These are phyloP conservation scores for Heliconius melpomene DNA, from an alignment of 1,140 invertebrate genomes.

Conservation along the genomic window DNA sequence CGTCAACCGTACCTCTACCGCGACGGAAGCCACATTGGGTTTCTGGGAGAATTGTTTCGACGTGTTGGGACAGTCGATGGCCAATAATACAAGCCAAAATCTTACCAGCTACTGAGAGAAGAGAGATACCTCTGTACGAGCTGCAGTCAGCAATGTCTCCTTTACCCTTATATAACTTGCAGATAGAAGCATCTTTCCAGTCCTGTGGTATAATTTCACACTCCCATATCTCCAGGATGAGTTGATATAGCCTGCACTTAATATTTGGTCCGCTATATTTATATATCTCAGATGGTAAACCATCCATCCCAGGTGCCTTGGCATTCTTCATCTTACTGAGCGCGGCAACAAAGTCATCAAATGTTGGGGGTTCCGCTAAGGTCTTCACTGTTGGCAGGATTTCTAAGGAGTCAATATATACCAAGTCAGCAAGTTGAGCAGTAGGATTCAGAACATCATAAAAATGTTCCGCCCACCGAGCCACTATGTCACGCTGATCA, in stretches of 20 bases:
- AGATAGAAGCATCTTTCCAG: slow-evolving; percentile 34
- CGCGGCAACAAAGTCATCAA: slow-evolving; percentile 31
- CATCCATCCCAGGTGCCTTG: slow-evolving; percentile 34
- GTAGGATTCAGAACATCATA: slow-evolving; percentile 37
- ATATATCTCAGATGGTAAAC: slow-evolving; percentile 35
- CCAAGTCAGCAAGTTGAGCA: slow-evolving; percentile 24
- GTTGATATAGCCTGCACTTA: slow-evolving; percentile 29
- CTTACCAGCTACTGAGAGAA: slow-evolving; percentile 41
- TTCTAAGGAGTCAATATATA: slow-evolving; percentile 21
- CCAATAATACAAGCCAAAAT: slow-evolving; percentile 41
- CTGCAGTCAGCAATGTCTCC: slow-evolving; percentile 40
- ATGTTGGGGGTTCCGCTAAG: slow-evolving; percentile 27
- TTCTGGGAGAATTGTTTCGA: slow-evolving; percentile 41
- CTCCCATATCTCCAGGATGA: slow-evolving; percentile 34
- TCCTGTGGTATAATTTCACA: slow-evolving; percentile 36
- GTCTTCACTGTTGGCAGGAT: slow-evolving; percentile 16
- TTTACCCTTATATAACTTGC: slow-evolving; percentile 44
- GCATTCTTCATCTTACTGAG: slow-evolving; percentile 30
- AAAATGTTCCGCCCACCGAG: slow-evolving; percentile 40
- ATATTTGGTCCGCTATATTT: slow-evolving; percentile 26
- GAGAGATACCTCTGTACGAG: slow-evolving; percentile 41
- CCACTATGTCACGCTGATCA: slow-evolving; percentile 19
- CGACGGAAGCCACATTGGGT: slow-evolving; percentile 44
- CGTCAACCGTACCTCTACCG: slow-evolving; percentile 44
- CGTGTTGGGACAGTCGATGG: slow-evolving; percentile 9